Evolutionary conservation across 2,888 invertebrate genomes (phyloP).

Genomic region (Amblyjoppa fuscipennis): DNA sequence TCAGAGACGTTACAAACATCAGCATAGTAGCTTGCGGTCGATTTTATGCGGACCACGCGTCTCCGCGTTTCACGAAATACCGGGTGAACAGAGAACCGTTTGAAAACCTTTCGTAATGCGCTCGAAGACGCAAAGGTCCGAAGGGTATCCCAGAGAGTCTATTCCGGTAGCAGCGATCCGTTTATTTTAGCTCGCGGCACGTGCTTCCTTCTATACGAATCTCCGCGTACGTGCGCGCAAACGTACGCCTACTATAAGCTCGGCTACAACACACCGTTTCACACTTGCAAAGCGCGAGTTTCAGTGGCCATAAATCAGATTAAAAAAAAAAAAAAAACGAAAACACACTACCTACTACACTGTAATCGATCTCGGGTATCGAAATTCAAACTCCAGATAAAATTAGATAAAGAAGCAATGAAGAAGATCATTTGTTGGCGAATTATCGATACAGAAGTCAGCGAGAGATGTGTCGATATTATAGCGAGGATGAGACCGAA

Average conservation of each 20-base stretch:
- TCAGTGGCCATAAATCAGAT: neutral
- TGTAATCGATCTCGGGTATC: neutral
- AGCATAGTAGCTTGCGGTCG: neutral
- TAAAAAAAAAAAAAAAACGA: neutral
- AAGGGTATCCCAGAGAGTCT: constrained; percentile 66
- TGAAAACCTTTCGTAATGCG: constrained; percentile 64
- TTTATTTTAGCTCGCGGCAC: constrained; percentile 68
- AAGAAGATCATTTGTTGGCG: neutral
- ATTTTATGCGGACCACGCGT: neutral
- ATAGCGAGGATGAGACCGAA: neutral
- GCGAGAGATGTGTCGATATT: neutral
- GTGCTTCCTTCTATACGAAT: constrained; percentile 66
- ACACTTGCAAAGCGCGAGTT: constrained; percentile 3
- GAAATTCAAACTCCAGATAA: neutral
- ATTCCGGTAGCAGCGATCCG: constrained; percentile 66
- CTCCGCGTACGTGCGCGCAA: constrained; percentile 20
- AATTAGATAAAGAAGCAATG: neutral
- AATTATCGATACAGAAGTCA: no score
- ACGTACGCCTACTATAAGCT: constrained; percentile 26
- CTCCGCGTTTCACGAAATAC: constrained; percentile 5
- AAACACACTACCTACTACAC: neutral
- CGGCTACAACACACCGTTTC: constrained; percentile 20
- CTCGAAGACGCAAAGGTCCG: constrained; percentile 64
- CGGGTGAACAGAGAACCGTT: neutral
- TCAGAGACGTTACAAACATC: constrained; percentile 1